Base-by-base conservation (phyloP, 2,113 vertebrate genomes). In the Anhinga anhinga region DNA sequence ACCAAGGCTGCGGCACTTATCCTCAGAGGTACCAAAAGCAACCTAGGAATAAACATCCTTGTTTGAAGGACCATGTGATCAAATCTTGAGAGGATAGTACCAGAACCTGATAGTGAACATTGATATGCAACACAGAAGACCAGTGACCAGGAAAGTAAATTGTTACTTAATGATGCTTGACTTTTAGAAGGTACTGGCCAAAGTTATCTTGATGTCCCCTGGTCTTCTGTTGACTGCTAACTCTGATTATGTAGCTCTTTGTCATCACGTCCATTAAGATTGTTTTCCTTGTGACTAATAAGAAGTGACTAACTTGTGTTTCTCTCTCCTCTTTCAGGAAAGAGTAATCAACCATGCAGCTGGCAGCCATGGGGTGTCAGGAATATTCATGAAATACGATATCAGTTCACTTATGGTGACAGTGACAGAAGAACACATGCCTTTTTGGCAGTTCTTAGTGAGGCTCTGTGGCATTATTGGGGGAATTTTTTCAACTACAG, bases 321-420 rank as follows among this genome's bases (percentile, higher is more conserved):
- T 76, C 38, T 93, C 67, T 91, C 26, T 90, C 50, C 32, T 81
- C 70, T 95, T 92, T 69, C 93, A 99, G 99, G 99, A 99, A 86
- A 98, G 99, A 49, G 98, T 98, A 50, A 99, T 99, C 93, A 99
- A 99, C 97, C 99, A 99, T 30, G 99, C 99, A 78, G 98, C 99
- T 45, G 99, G 99, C 96, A 99, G 99, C 97, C 99, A 99, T 12
- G 99, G 99, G 4, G 99, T 99, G 76, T 99, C 99, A 10, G 99
- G 99, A 93, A 99, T 99, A 98, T 99, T 99, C 93, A 99, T 99
- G 99, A 99, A 99, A 78, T 99, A 99, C 0, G 99, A 99, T 74
- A 99, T 99, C 97, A 99, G 98, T 96, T 99, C 99, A 47, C 98
- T 99, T 10, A 99, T 99, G 99, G 99, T 99, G 91, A 99, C 98